phyloP scores from a whole-genome alignment of 2,797 vertebrate genomes.

The Cetoscarus ocellatus region DNA sequence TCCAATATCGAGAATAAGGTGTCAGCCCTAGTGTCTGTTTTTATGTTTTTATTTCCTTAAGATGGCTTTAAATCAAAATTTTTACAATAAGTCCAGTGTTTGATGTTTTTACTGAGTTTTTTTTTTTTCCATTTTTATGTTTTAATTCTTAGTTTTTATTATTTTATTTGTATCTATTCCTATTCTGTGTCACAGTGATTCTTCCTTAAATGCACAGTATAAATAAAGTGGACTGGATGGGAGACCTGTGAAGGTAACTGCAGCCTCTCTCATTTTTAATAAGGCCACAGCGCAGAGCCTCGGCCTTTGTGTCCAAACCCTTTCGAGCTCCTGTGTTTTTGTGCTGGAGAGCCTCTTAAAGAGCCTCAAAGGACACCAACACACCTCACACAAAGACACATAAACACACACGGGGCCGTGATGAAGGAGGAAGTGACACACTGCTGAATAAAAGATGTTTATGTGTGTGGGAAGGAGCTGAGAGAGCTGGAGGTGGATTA shows the following conservation, averaged over 20 bases:
- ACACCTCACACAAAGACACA: constrained; percentile 5
- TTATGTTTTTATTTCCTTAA: no score
- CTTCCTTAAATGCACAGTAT: no score
- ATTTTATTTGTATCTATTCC: no score
- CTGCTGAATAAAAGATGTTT: constrained; percentile 53
- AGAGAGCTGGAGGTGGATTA: constrained; percentile 39
- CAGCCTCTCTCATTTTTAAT: background rate
- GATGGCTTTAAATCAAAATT: no score
- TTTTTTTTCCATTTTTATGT: no score
- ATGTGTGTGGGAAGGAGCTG: constrained; percentile 54
- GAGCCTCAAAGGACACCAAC: constrained; percentile 62
- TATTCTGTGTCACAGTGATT: no score
- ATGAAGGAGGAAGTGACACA: constrained; percentile 43
- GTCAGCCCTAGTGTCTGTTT: no score
- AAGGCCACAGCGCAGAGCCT: constrained; percentile 14
- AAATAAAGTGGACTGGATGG: no score
- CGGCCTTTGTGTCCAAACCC: constrained; percentile 55
- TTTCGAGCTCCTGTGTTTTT: constrained; percentile 71
- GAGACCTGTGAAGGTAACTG: background rate
- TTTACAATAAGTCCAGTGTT: no score
- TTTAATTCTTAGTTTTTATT: no score
- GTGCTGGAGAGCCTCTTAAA: constrained; percentile 66
- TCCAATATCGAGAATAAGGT: no score
- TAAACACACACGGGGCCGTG: constrained; percentile 7
- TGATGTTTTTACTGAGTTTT: no score